Conservation (phyloP, 2,888 invertebrate species). For the Tachina grossa region DNA sequence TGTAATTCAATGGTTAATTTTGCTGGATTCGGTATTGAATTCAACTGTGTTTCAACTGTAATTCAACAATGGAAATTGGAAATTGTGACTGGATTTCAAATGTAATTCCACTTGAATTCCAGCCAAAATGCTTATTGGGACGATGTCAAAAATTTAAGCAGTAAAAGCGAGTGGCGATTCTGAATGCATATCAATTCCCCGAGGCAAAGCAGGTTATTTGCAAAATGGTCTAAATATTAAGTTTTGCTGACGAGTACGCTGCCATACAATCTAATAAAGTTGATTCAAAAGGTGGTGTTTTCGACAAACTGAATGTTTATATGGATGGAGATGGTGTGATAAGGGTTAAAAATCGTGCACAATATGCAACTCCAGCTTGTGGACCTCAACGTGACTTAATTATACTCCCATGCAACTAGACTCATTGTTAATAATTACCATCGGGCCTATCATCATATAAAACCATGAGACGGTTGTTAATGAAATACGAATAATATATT, state of each 20-base stretch:
- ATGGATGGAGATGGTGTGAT: no score
- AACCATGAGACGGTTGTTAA: neutral
- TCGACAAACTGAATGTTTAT: conserved; percentile 8
- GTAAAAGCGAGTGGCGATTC: neutral
- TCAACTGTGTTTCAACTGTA: no score
- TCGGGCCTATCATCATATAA: conserved; percentile 41
- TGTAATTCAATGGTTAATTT: no score
- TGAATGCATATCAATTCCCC: conserved; percentile 22
- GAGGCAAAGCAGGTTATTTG: conserved; percentile 29
- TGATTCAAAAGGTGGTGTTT: conserved; percentile 21
- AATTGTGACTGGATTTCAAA: no score
- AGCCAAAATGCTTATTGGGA: no score
- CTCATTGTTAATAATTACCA: conserved; percentile 20
- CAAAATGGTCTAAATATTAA: conserved; percentile 35
- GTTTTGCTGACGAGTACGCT: conserved; percentile 57
- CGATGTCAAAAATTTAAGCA: conserved; percentile 9
- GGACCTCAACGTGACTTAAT: no score
- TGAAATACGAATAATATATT: neutral
- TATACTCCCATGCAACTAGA: no score
- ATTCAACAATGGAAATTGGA: no score
- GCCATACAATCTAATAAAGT: neutral
- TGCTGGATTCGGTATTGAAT: no score
- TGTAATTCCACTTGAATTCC: no score
- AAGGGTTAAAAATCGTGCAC: no score
- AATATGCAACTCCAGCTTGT: no score